A percentile compares a stretch with the other conserved stretches of the same genome.
These are phyloP conservation scores for Aurelia aurita complex sp. Pacific DNA, from an alignment of 30 jellyfish, hydroid and myxozoan species.

Conservation along the genomic window DNA sequence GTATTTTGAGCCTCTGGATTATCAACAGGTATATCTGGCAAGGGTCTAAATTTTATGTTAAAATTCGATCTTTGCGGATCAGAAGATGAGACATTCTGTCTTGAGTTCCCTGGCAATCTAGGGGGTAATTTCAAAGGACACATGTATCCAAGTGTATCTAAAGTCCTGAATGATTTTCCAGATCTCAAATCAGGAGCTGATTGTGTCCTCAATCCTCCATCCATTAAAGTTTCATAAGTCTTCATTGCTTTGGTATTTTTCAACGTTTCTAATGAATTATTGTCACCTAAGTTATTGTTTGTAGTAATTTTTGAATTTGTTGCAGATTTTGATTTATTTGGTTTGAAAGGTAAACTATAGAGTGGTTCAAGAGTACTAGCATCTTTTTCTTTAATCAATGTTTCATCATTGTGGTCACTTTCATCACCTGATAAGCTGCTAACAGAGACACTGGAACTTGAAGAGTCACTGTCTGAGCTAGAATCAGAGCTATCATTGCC, in stretches of 20 bases:
- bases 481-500: constrained; percentile 13
- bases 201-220: constrained; percentile 52
- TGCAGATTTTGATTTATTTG: background rate
- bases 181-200: constrained; percentile 67
- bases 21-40: constrained; percentile 83
- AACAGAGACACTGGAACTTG: constrained; percentile 65
- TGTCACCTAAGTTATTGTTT: background rate
- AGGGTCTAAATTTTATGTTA: constrained; percentile 68
- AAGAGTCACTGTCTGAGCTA: constrained; percentile 30
- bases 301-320: background rate
- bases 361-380: constrained; percentile 50
- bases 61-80: constrained; percentile 17
- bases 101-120: background rate
- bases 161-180: constrained; percentile 31
- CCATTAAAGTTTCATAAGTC: constrained; percentile 5
- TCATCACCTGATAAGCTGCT: constrained; percentile 64
- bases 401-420: constrained; percentile 53
- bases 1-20: constrained; percentile 8
- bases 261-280: constrained; percentile 10
- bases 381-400: background rate
- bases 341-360: constrained; percentile 82
- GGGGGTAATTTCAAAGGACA: constrained; percentile 25
- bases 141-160: constrained; percentile 56
- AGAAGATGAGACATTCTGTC: constrained; percentile 39
- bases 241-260: constrained; percentile 6